Percentiles rank a stretch among this genome's conserved stretches.
Evolutionary conservation across 2,113 vertebrate genomes (phyloP).

Genomic region (Bettongia penicillata): DNA sequence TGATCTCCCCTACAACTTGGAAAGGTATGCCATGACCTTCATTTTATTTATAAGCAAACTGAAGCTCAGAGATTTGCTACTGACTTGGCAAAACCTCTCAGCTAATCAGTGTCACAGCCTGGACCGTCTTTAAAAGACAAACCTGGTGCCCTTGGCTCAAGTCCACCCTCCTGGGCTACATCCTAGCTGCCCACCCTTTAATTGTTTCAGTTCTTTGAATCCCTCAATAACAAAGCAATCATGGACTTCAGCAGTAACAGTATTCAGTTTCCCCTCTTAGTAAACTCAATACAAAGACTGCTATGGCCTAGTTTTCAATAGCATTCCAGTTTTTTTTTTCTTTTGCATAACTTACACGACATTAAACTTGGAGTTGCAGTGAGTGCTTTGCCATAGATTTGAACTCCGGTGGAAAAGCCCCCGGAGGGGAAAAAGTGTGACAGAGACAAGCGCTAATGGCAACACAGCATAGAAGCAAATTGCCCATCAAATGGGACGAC

Average conservation of each 20-base stretch:
- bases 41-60: not conserved
- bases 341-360: constrained; percentile 49
- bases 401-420: constrained; percentile 42
- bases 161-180: not conserved
- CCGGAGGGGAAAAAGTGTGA: not conserved
- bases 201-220: not conserved
- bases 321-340: constrained; percentile 49
- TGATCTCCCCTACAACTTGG: not conserved
- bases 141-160: not conserved
- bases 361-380: constrained; percentile 41
- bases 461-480: constrained; percentile 62
- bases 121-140: not conserved
- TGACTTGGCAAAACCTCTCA: not conserved
- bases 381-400: constrained; percentile 31
- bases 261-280: constrained; percentile 72
- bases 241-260: not conserved
- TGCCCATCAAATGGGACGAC: constrained; percentile 66
- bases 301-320: constrained; percentile 61
- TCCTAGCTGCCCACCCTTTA: not conserved
- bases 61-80: not conserved
- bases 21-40: not conserved
- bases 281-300: constrained; percentile 50
- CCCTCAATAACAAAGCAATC: not conserved
- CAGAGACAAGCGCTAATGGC: constrained; percentile 62
- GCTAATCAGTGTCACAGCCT: not conserved